Evolutionary conservation across 2,888 invertebrate species (phyloP), one percentile per base, ranked within the genome.

Genomic region (Hirtodrosophila confusa): DNA sequence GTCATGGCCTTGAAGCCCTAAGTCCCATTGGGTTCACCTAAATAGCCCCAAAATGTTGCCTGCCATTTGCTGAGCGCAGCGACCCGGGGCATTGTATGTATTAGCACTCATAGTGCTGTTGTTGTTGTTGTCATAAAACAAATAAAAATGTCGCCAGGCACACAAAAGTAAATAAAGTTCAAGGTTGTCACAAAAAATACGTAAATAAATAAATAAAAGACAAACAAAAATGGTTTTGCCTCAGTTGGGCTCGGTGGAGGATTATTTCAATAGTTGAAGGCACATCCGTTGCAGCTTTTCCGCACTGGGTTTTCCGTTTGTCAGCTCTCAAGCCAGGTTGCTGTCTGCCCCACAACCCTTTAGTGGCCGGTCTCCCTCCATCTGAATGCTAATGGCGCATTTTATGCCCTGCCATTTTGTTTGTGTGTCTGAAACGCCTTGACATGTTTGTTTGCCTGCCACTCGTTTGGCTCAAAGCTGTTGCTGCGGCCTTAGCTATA

Each of bases 281-380:
- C 73, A 86, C 80, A 82, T 82, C 82, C 82, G 84, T 56, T 84
- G 84, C 86, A 84, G 82, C 86, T 84, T 84, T 86, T 82, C 82
- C 82, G 86, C 67, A 51, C 50, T 55, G 61, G 35, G 43, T 61
- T 49, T 65, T 62, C 71, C 53, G 50, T 41, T 65, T 62, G 24
- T 8, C 51, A 53, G 54, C 45, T 45, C 33, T 37, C 36, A 27
- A 27, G 50, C 35, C 55, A 68, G 68, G 24, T 39, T 53, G 48
- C 36, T 24, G 39, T 4, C 24, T 61, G 29, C n/a, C 45, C n/a
- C 31, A 37, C 55, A 44, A 47, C 40, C 48, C 69, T 55, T 49
- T 55, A 17, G 17, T 17, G 17, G 17, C 17, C 8, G 7, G 5
- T 11, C 36, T 41, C 31, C 24, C 44, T 6, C 12, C 62, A 45